These are phyloP conservation scores for Psittacula cyanocephala DNA, from an alignment of 2,113 vertebrate genomes.

Conservation along the genomic window DNA sequence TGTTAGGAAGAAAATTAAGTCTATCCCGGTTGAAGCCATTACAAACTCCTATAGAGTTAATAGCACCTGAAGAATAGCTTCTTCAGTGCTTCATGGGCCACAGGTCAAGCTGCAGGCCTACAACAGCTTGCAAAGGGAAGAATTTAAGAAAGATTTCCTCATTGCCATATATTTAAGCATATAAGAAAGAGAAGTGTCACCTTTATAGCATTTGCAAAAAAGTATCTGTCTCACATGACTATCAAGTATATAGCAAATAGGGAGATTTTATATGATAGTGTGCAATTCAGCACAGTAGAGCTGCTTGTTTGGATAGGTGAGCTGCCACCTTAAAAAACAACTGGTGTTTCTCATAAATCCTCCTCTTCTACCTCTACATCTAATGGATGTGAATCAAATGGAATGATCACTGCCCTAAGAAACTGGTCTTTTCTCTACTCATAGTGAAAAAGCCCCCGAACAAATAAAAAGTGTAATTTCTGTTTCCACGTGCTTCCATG, in stretches of 20 bases:
- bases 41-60: background rate
- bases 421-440: background rate
- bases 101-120: background rate
- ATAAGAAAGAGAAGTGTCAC: background rate
- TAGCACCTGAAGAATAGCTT: background rate
- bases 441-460: background rate
- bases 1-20: background rate
- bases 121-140: background rate
- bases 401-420: background rate
- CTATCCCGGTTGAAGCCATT: background rate
- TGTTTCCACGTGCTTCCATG: background rate
- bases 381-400: background rate
- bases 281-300: background rate
- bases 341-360: background rate
- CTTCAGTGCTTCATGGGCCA: background rate
- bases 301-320: background rate
- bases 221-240: background rate
- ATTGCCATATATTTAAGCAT: background rate
- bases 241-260: background rate
- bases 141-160: background rate
- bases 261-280: background rate
- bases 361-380: background rate
- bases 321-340: background rate
- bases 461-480: background rate
- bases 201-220: background rate